Evolutionary conservation across 2,888 invertebrate genomes (phyloP).

Genomic region (Nowickia ferox): DNA sequence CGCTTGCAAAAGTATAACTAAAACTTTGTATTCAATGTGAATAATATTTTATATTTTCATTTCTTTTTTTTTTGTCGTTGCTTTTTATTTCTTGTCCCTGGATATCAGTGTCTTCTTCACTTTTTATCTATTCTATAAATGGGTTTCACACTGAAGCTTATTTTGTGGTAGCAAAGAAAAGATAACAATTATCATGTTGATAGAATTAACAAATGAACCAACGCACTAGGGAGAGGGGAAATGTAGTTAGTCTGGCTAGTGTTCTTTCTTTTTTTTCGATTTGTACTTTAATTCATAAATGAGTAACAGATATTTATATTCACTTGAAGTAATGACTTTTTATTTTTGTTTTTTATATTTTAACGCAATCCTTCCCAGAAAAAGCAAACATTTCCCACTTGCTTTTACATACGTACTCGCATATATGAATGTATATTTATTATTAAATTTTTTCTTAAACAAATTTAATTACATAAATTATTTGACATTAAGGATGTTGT

Average conservation of each 20-base stretch:
- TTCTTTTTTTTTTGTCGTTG: background rate
- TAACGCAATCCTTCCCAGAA: too few species aligned
- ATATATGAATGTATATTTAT: too few species aligned
- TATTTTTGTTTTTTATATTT: too few species aligned
- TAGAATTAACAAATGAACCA: background rate
- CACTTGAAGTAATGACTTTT: too few species aligned
- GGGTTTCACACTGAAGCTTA: conserved; percentile 52
- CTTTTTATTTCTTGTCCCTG: background rate
- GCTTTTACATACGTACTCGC: too few species aligned
- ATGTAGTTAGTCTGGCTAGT: background rate
- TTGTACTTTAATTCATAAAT: too few species aligned
- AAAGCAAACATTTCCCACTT: too few species aligned
- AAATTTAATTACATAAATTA: too few species aligned
- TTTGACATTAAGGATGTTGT: too few species aligned
- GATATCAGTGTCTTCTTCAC: conserved; percentile 34
- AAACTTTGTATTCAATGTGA: conserved; percentile 30
- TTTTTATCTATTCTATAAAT: conserved; percentile 61
- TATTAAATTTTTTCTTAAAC: too few species aligned
- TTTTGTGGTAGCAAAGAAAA: conserved; percentile 35
- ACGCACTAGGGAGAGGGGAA: background rate
- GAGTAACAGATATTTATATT: too few species aligned
- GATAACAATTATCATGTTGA: conserved; percentile 38
- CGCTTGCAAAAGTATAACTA: conserved; percentile 51
- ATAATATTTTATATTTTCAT: conserved; percentile 61
- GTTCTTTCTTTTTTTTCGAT: too few species aligned